Percentiles rank a stretch among this genome's conserved stretches.
Evolutionary conservation across 2,888 invertebrate species (phyloP).

Genomic region (Crocallis elinguaria): DNA sequence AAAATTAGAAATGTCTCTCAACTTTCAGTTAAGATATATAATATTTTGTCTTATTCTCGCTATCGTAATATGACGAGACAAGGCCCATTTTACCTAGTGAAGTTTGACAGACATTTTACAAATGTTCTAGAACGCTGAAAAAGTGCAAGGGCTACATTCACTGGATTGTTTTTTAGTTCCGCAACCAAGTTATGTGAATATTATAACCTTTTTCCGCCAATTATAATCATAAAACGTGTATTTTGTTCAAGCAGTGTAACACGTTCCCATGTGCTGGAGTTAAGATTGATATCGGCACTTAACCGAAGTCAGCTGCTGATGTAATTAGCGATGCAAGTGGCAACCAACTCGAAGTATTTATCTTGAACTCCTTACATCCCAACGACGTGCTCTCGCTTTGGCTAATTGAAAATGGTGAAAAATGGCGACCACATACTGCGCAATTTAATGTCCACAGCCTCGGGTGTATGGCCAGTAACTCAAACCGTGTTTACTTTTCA

Average conservation of each 20-base stretch:
- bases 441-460: conserved; percentile 60
- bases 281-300: conserved; percentile 72
- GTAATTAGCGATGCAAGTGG: conserved; percentile 64
- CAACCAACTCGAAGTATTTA: conserved; percentile 48
- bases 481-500: conserved; percentile 46
- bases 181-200: conserved; percentile 24
- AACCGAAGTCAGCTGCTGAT: conserved; percentile 68
- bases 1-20: too few relatives aligned
- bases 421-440: conserved; percentile 69
- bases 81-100: too few relatives aligned
- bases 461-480: conserved; percentile 41
- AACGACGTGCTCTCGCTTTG: conserved; percentile 45
- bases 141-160: neutral
- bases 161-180: conserved; percentile 11
- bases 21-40: too few relatives aligned
- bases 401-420: conserved; percentile 72
- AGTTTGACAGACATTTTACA: too few relatives aligned
- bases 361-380: conserved; percentile 52
- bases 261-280: conserved; percentile 55
- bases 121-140: neutral
- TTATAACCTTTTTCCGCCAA: conserved; percentile 35
- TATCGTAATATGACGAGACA: too few relatives aligned
- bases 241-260: conserved; percentile 45
- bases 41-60: too few relatives aligned
- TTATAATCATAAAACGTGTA: conserved; percentile 46